Percentiles rank a stretch among this genome's conserved stretches.
phyloP scores from a whole-genome alignment of 1,140 invertebrate genomes.

The Nixonia krombeini region DNA sequence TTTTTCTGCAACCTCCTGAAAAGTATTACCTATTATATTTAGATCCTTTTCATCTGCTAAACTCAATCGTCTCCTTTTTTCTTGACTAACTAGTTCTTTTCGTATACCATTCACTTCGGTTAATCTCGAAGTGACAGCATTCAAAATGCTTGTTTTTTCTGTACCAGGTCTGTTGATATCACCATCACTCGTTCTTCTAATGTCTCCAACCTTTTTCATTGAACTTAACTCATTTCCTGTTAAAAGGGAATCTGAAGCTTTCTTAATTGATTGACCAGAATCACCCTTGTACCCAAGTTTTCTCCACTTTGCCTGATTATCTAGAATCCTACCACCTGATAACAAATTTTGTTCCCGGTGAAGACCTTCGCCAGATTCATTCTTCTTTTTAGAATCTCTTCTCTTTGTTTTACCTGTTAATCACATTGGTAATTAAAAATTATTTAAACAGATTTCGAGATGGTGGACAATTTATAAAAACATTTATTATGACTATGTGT shows the following conservation, averaged over 20 bases:
- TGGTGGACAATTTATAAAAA: too few relatives aligned
- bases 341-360: conserved; percentile 69
- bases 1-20: too few relatives aligned
- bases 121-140: conserved; percentile 52
- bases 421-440: conserved; percentile 10
- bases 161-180: conserved; percentile 53
- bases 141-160: conserved; percentile 57
- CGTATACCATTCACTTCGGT: conserved; percentile 67
- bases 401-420: conserved; percentile 70
- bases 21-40: conserved; percentile 63
- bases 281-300: conserved; percentile 68
- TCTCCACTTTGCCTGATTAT: conserved; percentile 67
- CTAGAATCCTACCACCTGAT: conserved; percentile 67
- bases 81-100: conserved; percentile 64
- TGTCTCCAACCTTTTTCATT: conserved; percentile 63
- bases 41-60: conserved; percentile 69
- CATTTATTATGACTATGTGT: too few relatives aligned
- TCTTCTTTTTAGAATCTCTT: conserved; percentile 73
- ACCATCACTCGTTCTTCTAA: conserved; percentile 71
- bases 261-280: conserved; percentile 50
- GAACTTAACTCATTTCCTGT: conserved; percentile 55
- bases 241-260: conserved; percentile 54
- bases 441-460: too few relatives aligned
- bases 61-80: conserved; percentile 66
- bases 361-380: conserved; percentile 66